These are phyloP conservation scores for Acrobeloides nanus DNA, from an alignment of 2,888 invertebrate genomes.

Conservation along the genomic window DNA sequence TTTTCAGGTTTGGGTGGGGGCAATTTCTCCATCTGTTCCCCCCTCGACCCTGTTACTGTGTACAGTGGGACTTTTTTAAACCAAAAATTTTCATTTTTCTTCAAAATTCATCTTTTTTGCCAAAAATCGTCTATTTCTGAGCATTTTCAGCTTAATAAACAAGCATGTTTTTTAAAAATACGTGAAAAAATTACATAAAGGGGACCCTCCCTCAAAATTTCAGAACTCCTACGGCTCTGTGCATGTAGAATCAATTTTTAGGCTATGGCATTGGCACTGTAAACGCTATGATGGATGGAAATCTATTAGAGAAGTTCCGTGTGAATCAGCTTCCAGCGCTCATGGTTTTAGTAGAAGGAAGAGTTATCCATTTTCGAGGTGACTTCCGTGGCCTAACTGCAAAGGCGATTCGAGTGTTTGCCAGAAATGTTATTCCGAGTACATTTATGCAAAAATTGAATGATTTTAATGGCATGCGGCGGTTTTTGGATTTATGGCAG, in stretches of 20 bases:
- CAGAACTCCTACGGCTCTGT: too few species aligned
- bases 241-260: too few species aligned
- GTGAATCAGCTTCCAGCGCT: conserved; percentile 55
- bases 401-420: conserved; percentile 52
- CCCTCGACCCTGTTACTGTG: background rate
- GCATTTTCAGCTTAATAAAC: too few species aligned
- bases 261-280: conserved; percentile 57
- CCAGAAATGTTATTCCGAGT: conserved; percentile 53
- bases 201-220: too few species aligned
- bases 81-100: background rate
- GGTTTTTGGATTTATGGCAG: conserved; percentile 46
- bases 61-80: background rate
- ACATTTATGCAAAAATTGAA: conserved; percentile 32
- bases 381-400: conserved; percentile 29
- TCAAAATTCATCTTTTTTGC: background rate
- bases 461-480: conserved; percentile 26
- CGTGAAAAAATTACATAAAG: too few species aligned
- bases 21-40: background rate
- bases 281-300: conserved; percentile 54
- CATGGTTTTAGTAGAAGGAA: conserved; percentile 55
- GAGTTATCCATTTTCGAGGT: conserved; percentile 50
- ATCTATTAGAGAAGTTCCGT: conserved; percentile 54
- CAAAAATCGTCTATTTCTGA: too few species aligned
- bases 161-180: too few species aligned
- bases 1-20: background rate